Base-by-base conservation (phyloP, 2,888 invertebrate genomes). In the Brassicogethes aeneus region DNA sequence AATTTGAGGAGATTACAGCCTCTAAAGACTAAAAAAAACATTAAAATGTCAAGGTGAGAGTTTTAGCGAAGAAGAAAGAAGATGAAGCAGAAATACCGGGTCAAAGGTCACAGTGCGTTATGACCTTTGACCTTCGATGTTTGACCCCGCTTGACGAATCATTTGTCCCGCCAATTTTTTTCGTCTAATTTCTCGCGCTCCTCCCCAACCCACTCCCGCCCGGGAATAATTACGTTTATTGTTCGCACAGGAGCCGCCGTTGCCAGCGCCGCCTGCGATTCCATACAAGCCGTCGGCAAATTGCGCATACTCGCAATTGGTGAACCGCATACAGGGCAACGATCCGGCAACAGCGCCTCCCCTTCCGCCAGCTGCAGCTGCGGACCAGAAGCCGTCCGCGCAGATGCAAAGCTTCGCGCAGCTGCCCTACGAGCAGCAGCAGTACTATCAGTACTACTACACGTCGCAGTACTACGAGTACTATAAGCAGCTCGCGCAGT, bases 271-370 rank as follows among this genome's bases (percentile, higher is more conserved):
- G 64, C 75, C 68, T 46, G 74, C 80, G 58, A 10, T 23, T 7
- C 77, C 79, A 43, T 89, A 87, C 70, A 85, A 84, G 59, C 88
- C 88, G 8, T 85, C 86, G 2, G 83, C 85, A 0, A 85, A 89
- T 72, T 90, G 90, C 66, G 81, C 89, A 44, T 93, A 92, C 67
- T 86, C 87, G 5, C 82, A 89, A 74, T 71, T 93, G 50, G 86
- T 92, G 34, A 87, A 83, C 56, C 85, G 87, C 66, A 88, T 93
- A 57, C 83, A 86, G 44, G 87, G 85, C 17, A 76, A 23, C 29
- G 30, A 35, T 12, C 50, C 47, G 16, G 41, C 34, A 23, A 32
- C 36, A 17, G 36, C 34, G 15, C 71, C 70, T 15, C 70, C 71
- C 0, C 68, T 67, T 46, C 68, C 65, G 1, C n/a, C 50, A 46